A percentile compares a stretch with the other conserved stretches of the same genome.
phyloP scores from a whole-genome alignment of 2,113 vertebrate species.

The Bambusicola thoracicus region DNA sequence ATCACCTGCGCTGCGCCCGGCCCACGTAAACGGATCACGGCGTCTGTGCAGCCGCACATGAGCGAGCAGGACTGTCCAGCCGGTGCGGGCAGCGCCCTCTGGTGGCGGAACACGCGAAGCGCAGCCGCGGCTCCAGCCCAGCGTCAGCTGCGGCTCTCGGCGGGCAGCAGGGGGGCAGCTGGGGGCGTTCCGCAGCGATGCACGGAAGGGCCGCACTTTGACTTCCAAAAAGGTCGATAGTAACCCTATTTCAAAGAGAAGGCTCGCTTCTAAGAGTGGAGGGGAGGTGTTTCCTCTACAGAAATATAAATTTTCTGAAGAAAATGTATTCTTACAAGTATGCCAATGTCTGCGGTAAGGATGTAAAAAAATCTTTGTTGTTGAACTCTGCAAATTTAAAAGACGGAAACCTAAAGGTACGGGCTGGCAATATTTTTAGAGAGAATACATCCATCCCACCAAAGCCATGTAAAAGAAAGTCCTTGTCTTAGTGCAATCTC shows the following conservation, averaged over 20 bases:
- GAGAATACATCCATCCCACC: too few relatives aligned
- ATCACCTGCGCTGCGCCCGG: rapidly evolving
- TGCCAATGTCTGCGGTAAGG: neutral
- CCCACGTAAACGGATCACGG: too few relatives aligned
- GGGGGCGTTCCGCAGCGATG: neutral
- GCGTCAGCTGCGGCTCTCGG: too few relatives aligned
- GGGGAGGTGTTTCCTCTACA: neutral
- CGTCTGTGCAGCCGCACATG: rapidly evolving
- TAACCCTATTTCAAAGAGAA: rapidly evolving
- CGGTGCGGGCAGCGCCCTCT: slow-evolving; percentile 6
- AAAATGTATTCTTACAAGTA: neutral
- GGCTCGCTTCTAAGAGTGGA: neutral
- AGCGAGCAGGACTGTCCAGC: too few relatives aligned
- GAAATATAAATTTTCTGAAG: rapidly evolving
- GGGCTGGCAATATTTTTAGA: neutral
- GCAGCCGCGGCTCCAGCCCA: neutral
- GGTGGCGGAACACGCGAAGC: neutral
- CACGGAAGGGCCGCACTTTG: rapidly evolving
- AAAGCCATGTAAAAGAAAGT: neutral
- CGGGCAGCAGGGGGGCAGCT: too few relatives aligned
- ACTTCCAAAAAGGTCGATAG: neutral
- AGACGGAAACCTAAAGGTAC: neutral
- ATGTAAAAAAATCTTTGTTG: neutral
- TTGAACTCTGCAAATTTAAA: neutral
- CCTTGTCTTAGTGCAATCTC: neutral